Conservation (phyloP, 2,113 vertebrate genomes). For the Callipepla californica region DNA sequence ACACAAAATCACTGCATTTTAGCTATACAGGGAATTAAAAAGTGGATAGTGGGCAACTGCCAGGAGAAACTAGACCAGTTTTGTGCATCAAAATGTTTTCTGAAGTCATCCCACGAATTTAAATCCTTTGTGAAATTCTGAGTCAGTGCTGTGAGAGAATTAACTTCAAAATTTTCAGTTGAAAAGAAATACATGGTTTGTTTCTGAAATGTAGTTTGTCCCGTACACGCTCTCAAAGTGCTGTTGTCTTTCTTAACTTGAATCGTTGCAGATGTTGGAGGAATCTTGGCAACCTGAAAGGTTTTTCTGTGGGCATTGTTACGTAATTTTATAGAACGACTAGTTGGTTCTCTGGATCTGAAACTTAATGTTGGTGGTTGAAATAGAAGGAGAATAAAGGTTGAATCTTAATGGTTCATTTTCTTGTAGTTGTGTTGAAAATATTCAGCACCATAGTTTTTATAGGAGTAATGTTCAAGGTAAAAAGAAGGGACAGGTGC, state of each 20-base stretch:
- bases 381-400: background rate
- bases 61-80: background rate
- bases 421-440: background rate
- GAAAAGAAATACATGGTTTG: background rate
- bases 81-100: background rate
- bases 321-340: background rate
- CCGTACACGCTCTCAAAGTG: accelerated
- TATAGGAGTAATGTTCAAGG: background rate
- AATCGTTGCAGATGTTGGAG: background rate
- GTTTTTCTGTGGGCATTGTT: background rate
- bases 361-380: background rate
- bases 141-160: background rate
- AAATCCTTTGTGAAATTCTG: background rate
- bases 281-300: background rate
- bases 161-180: background rate
- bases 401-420: background rate
- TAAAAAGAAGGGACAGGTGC: background rate
- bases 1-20: background rate
- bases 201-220: background rate
- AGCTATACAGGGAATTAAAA: background rate
- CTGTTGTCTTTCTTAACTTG: background rate
- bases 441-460: background rate
- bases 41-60: background rate
- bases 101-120: background rate
- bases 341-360: background rate